Evolutionary conservation across 2,888 invertebrate genomes (phyloP).

Genomic region (Lepas anatifera): DNA sequence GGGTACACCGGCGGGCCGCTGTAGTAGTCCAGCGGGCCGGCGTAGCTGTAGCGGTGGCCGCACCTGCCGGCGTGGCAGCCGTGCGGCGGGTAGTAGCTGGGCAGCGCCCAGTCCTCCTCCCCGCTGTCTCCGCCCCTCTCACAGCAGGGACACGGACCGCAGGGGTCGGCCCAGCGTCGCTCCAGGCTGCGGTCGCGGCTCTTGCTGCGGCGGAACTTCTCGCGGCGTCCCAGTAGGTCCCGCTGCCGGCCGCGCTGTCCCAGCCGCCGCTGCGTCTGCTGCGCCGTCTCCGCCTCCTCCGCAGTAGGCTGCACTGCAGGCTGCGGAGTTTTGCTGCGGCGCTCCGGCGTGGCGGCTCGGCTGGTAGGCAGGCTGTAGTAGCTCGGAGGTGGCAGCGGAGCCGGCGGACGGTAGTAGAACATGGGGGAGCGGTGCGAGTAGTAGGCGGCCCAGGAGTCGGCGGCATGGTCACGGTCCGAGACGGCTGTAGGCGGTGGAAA

Average conservation of each 20-base stretch:
- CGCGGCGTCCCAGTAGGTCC: background rate
- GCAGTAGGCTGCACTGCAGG: background rate
- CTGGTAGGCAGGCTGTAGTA: conserved; percentile 7
- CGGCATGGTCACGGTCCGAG: background rate
- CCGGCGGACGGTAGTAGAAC: conserved; percentile 2
- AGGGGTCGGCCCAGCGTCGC: conserved; percentile 8
- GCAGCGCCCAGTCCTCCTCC: background rate
- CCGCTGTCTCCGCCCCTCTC: background rate
- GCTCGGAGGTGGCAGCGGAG: conserved; percentile 5
- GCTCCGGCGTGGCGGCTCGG: background rate
- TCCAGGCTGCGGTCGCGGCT: conserved; percentile 7
- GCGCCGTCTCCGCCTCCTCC: background rate
- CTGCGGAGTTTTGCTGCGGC: conserved; percentile 2
- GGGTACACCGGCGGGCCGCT: background rate
- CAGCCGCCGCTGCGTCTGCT: background rate
- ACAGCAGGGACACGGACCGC: conserved; percentile 11
- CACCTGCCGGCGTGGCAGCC: background rate
- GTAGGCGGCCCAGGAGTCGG: background rate
- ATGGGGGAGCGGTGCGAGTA: background rate
- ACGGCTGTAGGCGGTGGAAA: background rate
- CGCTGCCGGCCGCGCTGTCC: conserved; percentile 7
- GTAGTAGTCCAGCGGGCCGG: background rate
- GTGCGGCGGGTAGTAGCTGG: background rate
- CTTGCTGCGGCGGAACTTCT: conserved; percentile 1
- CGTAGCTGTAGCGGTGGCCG: background rate